Conservation (phyloP, 2,888 invertebrate species). For the Heliconius ethilla region DNA sequence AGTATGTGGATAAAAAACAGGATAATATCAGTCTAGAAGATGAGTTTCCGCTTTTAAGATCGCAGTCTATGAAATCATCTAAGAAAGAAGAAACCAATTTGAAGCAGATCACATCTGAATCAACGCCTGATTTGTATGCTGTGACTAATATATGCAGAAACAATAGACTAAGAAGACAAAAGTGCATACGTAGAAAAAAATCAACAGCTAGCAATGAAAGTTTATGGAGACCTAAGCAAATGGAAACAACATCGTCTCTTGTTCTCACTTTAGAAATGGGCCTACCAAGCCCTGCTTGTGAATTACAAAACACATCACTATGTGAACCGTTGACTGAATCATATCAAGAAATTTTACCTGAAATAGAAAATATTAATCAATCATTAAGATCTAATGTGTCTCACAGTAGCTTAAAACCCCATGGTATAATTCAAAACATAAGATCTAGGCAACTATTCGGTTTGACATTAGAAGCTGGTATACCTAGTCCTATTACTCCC, state of each 20-base stretch:
- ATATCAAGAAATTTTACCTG: conserved; percentile 27
- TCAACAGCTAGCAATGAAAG: conserved; percentile 74
- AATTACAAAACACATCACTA: conserved; percentile 65
- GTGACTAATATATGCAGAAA: conserved; percentile 59
- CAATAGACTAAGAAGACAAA: conserved; percentile 78
- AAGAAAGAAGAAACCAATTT: conserved; percentile 57
- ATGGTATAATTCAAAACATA: conserved; percentile 59
- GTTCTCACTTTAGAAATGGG: conserved; percentile 72
- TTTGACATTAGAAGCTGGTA: conserved; percentile 74
- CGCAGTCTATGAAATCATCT: conserved; percentile 67
- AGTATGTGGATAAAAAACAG: conserved; percentile 53
- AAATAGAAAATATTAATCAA: conserved; percentile 51
- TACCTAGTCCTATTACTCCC: conserved; percentile 79
- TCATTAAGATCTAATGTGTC: conserved; percentile 68
- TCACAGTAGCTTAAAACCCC: conserved; percentile 70
- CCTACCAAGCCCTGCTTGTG: conserved; percentile 71
- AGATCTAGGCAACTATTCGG: conserved; percentile 71
- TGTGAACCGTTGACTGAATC: conserved; percentile 64
- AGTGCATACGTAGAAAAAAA: conserved; percentile 81
- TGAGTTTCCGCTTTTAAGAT: conserved; percentile 59
- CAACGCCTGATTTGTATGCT: conserved; percentile 69
- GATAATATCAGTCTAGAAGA: conserved; percentile 45
- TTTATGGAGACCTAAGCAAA: conserved; percentile 57
- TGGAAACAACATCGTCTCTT: conserved; percentile 58
- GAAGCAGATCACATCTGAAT: conserved; percentile 61